These are phyloP conservation scores for Ailuropoda melanoleuca DNA, from an alignment of 2,113 vertebrate species.

Conservation along the genomic window DNA sequence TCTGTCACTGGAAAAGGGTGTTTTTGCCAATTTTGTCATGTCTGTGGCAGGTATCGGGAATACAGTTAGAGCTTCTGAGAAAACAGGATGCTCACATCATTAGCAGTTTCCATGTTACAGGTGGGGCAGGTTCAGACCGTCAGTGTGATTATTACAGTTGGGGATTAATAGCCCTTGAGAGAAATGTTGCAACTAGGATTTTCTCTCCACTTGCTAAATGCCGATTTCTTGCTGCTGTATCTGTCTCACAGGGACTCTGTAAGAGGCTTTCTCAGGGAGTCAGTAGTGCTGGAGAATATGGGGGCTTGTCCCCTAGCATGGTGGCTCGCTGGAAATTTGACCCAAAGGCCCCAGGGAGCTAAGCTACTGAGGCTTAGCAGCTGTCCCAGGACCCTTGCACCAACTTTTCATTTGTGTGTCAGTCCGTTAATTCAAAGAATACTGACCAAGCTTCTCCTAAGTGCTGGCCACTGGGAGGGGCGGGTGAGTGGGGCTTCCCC, in stretches of 20 bases:
- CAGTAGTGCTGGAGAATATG: not conserved
- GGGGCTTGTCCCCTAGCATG: not conserved
- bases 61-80: conserved; percentile 33
- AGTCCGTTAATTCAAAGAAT: not conserved
- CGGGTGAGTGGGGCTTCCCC: not conserved
- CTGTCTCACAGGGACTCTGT: not conserved
- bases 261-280: conserved; percentile 35
- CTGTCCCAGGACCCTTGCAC: not conserved
- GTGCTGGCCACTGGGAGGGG: not conserved
- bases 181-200: conserved; percentile 10
- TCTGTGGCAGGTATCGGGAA: not conserved
- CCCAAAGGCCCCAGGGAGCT: not conserved
- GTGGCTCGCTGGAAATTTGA: not conserved
- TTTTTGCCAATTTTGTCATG: conserved; percentile 57
- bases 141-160: not conserved
- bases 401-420: not conserved
- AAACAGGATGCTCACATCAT: conserved; percentile 15
- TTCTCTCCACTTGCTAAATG: not conserved
- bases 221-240: not conserved
- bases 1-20: conserved; percentile 19
- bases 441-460: not conserved
- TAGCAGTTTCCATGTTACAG: not conserved
- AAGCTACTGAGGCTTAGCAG: not conserved
- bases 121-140: not conserved
- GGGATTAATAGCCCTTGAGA: not conserved